phyloP scores from a whole-genome alignment of 2,113 vertebrate species.

The Coptodon rendalli region DNA sequence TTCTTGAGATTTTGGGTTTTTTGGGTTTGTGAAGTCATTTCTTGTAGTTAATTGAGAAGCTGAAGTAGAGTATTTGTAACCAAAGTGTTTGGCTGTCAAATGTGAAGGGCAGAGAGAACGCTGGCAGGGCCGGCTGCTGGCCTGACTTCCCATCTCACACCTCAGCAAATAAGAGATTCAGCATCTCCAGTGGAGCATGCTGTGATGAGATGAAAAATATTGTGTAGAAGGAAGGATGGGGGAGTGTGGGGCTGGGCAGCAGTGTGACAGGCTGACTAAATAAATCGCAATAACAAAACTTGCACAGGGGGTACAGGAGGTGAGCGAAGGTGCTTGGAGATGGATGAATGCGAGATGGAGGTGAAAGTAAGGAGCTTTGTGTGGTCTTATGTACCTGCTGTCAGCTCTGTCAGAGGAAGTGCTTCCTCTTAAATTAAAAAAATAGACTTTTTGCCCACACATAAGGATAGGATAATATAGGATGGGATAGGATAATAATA shows the following conservation, averaged over 20 bases:
- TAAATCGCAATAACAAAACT: conserved; percentile 13
- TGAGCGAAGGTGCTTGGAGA: not conserved
- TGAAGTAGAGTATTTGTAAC: not conserved
- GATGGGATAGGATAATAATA: not conserved
- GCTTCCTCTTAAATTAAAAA: not conserved
- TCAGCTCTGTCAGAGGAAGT: not conserved
- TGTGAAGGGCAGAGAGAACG: not conserved
- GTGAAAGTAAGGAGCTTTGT: not conserved
- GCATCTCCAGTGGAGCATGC: not conserved
- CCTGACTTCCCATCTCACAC: not conserved
- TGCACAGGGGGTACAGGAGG: not conserved
- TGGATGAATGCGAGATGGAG: not conserved
- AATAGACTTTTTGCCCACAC: not conserved
- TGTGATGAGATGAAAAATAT: conserved; percentile 11
- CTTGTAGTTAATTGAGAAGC: not conserved
- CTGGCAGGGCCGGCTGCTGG: not conserved
- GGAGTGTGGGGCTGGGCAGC: not conserved
- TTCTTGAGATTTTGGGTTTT: accelerated
- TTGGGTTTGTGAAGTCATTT: not conserved
- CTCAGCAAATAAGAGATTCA: not conserved
- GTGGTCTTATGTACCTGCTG: not conserved
- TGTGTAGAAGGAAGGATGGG: not conserved
- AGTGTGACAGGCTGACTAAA: conserved; percentile 26
- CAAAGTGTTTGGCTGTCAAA: not conserved
- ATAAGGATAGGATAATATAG: not conserved